Conservation (phyloP, 2,113 vertebrate genomes). For the Nyctereutes procyonoides region DNA sequence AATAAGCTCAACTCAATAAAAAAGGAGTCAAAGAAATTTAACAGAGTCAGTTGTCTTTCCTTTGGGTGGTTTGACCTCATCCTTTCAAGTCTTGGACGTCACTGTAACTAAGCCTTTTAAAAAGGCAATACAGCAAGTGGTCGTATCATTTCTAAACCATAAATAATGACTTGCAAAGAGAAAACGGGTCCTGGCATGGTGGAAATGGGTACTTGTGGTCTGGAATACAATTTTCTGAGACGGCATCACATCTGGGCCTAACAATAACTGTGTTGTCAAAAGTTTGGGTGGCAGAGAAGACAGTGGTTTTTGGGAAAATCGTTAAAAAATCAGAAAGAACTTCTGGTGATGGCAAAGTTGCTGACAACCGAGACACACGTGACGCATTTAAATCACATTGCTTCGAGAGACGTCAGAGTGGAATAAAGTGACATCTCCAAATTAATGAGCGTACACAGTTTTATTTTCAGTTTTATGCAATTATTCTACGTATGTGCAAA, state of each 20-base stretch:
- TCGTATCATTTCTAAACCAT: background rate
- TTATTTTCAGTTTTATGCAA: background rate
- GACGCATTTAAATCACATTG: background rate
- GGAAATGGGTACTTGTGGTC: background rate
- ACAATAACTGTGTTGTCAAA: conserved; percentile 10
- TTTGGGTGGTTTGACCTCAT: background rate
- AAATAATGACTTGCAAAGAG: background rate
- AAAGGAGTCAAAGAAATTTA: background rate
- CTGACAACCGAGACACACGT: background rate
- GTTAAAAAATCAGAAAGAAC: background rate
- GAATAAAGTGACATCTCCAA: background rate
- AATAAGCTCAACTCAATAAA: conserved; percentile 37
- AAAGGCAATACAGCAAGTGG: background rate
- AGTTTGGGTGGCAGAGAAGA: conserved; percentile 1
- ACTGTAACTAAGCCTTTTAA: background rate
- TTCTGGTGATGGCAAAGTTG: background rate
- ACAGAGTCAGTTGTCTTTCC: background rate
- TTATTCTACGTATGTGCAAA: background rate
- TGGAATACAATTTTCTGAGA: background rate
- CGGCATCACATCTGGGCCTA: background rate
- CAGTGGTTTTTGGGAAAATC: background rate
- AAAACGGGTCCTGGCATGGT: background rate
- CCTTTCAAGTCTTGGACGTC: background rate
- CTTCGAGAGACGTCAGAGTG: background rate
- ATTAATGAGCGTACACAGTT: background rate